These are phyloP conservation scores for Odocoileus virginianus DNA, from an alignment of 2,113 vertebrate genomes.

Conservation along the genomic window DNA sequence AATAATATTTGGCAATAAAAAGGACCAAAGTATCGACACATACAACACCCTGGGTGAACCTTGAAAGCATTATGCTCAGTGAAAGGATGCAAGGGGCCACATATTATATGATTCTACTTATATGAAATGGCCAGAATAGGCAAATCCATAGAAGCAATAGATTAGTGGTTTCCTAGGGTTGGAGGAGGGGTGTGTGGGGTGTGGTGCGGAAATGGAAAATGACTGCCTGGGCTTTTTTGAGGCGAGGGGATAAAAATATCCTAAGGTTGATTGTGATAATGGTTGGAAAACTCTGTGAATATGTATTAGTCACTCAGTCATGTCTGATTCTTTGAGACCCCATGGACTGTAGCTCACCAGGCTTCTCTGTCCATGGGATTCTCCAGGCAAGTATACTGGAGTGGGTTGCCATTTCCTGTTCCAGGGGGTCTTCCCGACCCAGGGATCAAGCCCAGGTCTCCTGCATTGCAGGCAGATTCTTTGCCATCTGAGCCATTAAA, in stretches of 20 bases:
- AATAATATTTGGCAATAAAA: not conserved
- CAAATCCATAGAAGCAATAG: not conserved
- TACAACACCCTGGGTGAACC: not conserved
- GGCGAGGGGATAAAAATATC: not conserved
- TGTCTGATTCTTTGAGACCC: not conserved
- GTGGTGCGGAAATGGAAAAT: not conserved
- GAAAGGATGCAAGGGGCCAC: not conserved
- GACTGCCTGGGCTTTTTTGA: not conserved
- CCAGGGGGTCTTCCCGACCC: not conserved
- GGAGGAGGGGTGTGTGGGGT: not conserved
- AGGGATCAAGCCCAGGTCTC: not conserved
- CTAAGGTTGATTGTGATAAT: not conserved
- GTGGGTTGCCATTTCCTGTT: not conserved
- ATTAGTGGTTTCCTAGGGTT: not conserved
- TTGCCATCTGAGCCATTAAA: not conserved
- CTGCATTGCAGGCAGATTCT: not conserved
- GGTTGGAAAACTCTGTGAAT: not conserved
- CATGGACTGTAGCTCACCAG: not conserved
- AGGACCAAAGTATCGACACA: not conserved
- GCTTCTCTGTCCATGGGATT: not conserved
- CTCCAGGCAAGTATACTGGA: not conserved
- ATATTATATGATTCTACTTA: fast-evolving
- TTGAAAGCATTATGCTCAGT: not conserved
- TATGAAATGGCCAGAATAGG: not conserved
- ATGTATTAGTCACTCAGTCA: not conserved